Evolutionary conservation across 2,797 vertebrate genomes (phyloP).

Genomic region (Crocidura indochinensis): DNA sequence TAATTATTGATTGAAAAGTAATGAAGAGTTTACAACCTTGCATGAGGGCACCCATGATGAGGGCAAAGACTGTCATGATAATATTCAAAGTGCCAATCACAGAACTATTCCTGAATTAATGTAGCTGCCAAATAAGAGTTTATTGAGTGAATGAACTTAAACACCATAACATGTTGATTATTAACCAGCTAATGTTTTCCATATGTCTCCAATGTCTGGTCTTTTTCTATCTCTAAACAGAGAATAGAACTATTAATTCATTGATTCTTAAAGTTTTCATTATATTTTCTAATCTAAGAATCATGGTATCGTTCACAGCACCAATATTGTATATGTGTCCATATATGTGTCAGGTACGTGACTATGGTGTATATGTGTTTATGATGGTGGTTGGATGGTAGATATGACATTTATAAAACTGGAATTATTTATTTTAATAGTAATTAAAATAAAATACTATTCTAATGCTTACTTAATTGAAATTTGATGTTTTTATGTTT

Average conservation of each 20-base stretch:
- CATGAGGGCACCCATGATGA: not conserved
- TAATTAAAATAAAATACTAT: no score
- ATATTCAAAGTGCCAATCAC: not conserved
- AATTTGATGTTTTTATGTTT: not conserved
- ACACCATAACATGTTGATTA: not conserved
- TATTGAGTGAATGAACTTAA: not conserved
- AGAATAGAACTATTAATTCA: not conserved
- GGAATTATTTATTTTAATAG: not conserved
- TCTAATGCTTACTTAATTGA: not conserved
- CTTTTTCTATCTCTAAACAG: not conserved
- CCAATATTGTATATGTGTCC: not conserved
- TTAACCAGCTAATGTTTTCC: not conserved
- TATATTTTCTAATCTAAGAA: not conserved
- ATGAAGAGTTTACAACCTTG: not conserved
- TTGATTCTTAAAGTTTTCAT: not conserved
- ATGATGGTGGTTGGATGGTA: not conserved
- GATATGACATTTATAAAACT: not conserved
- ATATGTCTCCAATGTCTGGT: not conserved
- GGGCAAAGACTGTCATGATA: not conserved
- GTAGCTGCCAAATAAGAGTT: not conserved
- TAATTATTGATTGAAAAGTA: not conserved
- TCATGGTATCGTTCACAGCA: rapidly evolving
- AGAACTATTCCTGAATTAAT: not conserved
- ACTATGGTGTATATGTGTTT: not conserved
- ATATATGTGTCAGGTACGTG: not conserved